These are phyloP conservation scores for Xenotilapia leptura DNA, from an alignment of 2,113 vertebrate genomes.

Conservation along the genomic window DNA sequence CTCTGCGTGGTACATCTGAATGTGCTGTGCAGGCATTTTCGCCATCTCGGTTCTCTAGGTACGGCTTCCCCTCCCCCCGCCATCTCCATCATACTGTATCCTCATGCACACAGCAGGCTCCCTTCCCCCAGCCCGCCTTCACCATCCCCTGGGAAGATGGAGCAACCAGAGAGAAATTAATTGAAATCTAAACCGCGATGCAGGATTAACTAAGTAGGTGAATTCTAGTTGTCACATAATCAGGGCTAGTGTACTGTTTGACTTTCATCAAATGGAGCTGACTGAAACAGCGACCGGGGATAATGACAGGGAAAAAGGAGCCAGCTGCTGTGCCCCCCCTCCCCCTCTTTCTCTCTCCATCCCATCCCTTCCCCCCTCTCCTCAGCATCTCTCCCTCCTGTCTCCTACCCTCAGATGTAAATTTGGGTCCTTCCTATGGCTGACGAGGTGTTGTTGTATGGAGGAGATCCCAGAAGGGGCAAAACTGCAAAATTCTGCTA, in stretches of 20 bases:
- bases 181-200: constrained; percentile 66
- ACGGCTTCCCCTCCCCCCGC: constrained; percentile 45
- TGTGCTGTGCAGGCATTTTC: constrained; percentile 61
- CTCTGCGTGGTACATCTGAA: constrained; percentile 37
- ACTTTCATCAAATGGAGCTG: constrained; percentile 67
- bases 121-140: constrained; percentile 32
- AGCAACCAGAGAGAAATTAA: constrained; percentile 67
- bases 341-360: not conserved
- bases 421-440: constrained; percentile 16
- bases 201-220: constrained; percentile 71
- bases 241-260: constrained; percentile 67
- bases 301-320: constrained; percentile 68
- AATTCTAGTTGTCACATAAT: constrained; percentile 72
- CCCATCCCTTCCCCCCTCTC: constrained; percentile 33
- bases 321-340: constrained; percentile 60
- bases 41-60: constrained; percentile 35
- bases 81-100: constrained; percentile 55
- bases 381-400: constrained; percentile 44
- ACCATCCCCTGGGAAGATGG: constrained; percentile 39
- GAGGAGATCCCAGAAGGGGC: constrained; percentile 1
- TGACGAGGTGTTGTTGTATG: not conserved
- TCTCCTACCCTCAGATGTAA: constrained; percentile 26
- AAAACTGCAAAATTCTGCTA: constrained; percentile 24
- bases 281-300: constrained; percentile 56
- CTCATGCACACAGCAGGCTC: constrained; percentile 35